A percentile compares a stretch with the other conserved stretches of the same genome.
These are phyloP conservation scores for Urophycis tenuis DNA, from an alignment of 2,797 vertebrate genomes.

Conservation along the genomic window DNA sequence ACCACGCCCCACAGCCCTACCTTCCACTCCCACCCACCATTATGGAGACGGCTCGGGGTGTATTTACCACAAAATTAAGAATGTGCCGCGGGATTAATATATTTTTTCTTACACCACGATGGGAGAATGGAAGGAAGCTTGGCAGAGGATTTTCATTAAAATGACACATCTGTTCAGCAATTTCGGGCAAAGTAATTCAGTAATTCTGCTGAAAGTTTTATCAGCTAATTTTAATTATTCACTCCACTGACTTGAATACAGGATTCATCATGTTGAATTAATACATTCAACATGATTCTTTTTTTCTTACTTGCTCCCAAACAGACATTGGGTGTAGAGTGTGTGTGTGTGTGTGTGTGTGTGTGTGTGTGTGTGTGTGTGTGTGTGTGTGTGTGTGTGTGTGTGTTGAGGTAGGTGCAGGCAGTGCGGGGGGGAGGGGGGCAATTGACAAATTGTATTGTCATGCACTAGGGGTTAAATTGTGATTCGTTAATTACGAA, in stretches of 20 bases:
- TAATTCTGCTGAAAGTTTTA: slow-evolving; percentile 99
- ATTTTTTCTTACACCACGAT: slow-evolving; percentile 83
- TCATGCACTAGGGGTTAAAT: slow-evolving; percentile 98
- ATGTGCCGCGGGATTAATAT: slow-evolving; percentile 98
- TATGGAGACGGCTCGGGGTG: slow-evolving; percentile 89
- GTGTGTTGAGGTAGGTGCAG: slow-evolving; percentile 71
- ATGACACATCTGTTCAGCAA: slow-evolving; percentile 99
- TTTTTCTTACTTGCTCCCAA: slow-evolving; percentile 51
- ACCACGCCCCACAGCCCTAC: slow-evolving; percentile 61
- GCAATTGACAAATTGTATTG: slow-evolving; percentile 99
- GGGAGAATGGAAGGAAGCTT: slow-evolving; percentile 83
- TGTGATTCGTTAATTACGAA: slow-evolving; percentile 98
- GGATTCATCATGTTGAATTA: slow-evolving; percentile 99
- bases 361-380: not conserved
- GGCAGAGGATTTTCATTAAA: slow-evolving; percentile 99
- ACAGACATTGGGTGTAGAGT: not conserved
- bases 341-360: slow-evolving; percentile 19
- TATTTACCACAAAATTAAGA: slow-evolving; percentile 99
- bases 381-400: not conserved
- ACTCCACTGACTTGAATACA: slow-evolving; percentile 99
- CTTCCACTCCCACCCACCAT: slow-evolving; percentile 56
- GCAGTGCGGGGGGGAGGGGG: slow-evolving; percentile 66
- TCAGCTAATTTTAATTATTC: slow-evolving; percentile 99
- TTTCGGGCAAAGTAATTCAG: slow-evolving; percentile 99
- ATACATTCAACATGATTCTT: slow-evolving; percentile 95